Base-by-base conservation (phyloP, 1,140 invertebrate genomes). In the Aphaenogaster rudis region DNA sequence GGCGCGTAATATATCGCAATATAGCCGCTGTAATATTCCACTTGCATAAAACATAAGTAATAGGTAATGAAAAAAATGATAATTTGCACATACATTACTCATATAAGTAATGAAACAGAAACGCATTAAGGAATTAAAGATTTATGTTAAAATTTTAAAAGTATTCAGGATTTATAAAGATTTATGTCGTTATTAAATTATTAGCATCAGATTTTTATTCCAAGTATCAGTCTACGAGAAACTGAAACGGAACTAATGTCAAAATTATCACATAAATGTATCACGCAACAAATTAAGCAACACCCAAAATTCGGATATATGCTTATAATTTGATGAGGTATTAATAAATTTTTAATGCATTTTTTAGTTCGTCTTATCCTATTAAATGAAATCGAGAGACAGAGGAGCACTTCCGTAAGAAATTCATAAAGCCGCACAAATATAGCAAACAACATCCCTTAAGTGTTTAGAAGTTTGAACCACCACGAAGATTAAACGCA, bases 191-290 rank as follows among this genome's bases (percentile, higher is more conserved):
- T 66, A 66, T 66, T 45, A 67, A 36, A 8, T 67, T n/a, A 36
- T 67, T 67, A 39, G 3, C 28, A 45, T 45, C 7, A 71, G 28
- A 52, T 71, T 71, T 71, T 52, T 33, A 50, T 71, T 71, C 15
- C 7, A 2, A 36, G 15, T 52, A 33, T 33, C 8, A 69, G 45
- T 48, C 1, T 50, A 17, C n/a, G 8, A 21, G 33, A 63, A 21
- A 71, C 4, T 52, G 13, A 71, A 71, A 52, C 13, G 7, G 11
- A 36, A 71, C 21, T 52, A 11, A 52, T n/a, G 28, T 54, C 15
- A 77, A 28, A 42, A 13, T 54, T 77, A 21, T 76, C 28, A 28
- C 28, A 28, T 28, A 28, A 28, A 28, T 28, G 28, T 28, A 28
- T 28, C 36, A 21, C 21, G 21, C 15, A 6, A 15, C 4, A 67